Conservation (phyloP, 2,113 vertebrate genomes). For the Poecilia latipinna region DNA sequence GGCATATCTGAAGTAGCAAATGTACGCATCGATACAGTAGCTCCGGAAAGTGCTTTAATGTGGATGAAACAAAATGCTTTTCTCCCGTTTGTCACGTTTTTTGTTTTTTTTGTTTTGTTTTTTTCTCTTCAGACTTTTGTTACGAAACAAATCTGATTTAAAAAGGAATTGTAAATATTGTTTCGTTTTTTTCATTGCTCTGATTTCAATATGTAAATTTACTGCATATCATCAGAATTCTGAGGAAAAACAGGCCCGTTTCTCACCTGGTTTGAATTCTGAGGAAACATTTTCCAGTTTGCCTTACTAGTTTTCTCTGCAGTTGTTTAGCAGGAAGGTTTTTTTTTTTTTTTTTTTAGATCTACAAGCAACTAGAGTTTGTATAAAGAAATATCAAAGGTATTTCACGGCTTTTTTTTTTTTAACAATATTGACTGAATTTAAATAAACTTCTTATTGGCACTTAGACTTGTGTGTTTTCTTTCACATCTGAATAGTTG, state of each 20-base stretch:
- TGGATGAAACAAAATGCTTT: conserved; percentile 50
- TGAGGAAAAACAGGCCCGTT: conserved; percentile 30
- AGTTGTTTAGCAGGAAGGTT: conserved; percentile 47
- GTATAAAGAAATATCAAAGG: conserved; percentile 51
- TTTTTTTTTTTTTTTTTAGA: conserved; percentile 18
- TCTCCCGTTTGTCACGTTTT: conserved; percentile 41
- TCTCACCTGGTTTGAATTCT: conserved; percentile 45
- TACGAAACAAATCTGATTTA: conserved; percentile 52
- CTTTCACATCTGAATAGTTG: not conserved
- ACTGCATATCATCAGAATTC: conserved; percentile 62
- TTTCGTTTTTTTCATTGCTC: conserved; percentile 62
- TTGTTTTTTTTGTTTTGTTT: conserved; percentile 5
- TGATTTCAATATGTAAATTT: conserved; percentile 67
- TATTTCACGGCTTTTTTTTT: conserved; percentile 52
- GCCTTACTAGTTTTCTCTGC: conserved; percentile 66
- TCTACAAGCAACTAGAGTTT: conserved; percentile 42
- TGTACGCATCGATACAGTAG: conserved; percentile 53
- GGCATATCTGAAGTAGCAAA: conserved; percentile 51
- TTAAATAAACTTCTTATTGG: conserved; percentile 74
- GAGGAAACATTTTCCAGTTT: conserved; percentile 46
- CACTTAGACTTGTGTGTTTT: conserved; percentile 35
- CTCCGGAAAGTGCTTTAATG: conserved; percentile 69
- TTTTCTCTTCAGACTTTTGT: conserved; percentile 45
- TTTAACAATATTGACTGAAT: conserved; percentile 62
- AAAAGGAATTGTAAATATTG: conserved; percentile 75